Conservation (phyloP, 92 coral and sea anemone genomes). For the Porites evermanni region DNA sequence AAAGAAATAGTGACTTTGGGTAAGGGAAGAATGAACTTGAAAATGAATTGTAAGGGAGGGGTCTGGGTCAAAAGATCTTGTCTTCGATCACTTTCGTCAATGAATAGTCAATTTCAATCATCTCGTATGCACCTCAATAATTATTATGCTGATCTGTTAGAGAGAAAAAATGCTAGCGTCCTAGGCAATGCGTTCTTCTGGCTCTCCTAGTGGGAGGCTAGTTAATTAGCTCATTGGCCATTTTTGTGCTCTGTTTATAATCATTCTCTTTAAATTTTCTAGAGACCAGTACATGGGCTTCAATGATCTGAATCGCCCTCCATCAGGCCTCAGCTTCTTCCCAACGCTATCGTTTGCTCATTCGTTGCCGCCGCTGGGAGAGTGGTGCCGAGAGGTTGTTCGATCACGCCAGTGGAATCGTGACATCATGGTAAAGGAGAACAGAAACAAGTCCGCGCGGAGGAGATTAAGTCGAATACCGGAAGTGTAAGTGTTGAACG, state of each 20-base stretch:
- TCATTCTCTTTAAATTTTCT: not conserved
- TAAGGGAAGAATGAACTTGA: slow-evolving; percentile 20
- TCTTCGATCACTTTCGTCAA: no score
- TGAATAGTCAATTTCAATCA: no score
- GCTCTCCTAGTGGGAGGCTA: no score
- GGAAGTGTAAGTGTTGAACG: slow-evolving; percentile 68
- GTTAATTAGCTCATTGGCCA: no score
- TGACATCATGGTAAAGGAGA: slow-evolving; percentile 82
- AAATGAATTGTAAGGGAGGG: not conserved
- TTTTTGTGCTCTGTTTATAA: not conserved
- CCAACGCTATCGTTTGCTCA: slow-evolving; percentile 95
- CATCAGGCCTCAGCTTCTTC: slow-evolving; percentile 86
- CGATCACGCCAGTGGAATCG: slow-evolving; percentile 92
- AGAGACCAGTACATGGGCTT: slow-evolving; percentile 60
- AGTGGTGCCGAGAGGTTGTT: slow-evolving; percentile 98
- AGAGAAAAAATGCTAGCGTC: no score
- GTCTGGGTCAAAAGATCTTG: not conserved
- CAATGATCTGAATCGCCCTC: slow-evolving; percentile 66
- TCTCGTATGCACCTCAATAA: no score
- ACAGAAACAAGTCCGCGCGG: slow-evolving; percentile 78
- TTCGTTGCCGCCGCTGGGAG: slow-evolving; percentile 97
- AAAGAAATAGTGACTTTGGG: slow-evolving; percentile 84
- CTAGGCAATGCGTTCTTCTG: no score
- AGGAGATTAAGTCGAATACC: slow-evolving; percentile 63
- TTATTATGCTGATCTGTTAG: no score